Evolutionary conservation across 2,113 vertebrate species (phyloP).

Genomic region (Peromyscus polionotus): DNA sequence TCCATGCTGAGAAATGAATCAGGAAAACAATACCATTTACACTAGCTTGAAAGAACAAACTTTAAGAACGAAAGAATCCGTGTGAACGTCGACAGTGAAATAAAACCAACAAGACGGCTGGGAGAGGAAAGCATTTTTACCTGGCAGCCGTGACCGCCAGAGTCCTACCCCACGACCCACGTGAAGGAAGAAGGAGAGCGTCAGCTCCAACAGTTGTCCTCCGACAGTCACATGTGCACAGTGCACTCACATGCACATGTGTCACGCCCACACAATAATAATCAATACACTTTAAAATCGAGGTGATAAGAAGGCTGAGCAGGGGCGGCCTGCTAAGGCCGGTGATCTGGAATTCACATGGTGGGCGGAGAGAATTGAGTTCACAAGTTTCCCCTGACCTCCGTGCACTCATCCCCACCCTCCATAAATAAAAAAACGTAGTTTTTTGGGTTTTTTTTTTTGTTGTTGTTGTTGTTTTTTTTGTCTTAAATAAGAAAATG

Average conservation of each 20-base stretch:
- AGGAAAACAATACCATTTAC: neutral
- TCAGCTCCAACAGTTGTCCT: neutral
- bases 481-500: neutral
- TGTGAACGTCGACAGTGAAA: neutral
- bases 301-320: neutral
- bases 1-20: neutral
- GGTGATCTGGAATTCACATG: neutral
- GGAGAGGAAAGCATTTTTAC: neutral
- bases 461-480: too few relatives aligned
- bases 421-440: neutral
- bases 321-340: neutral
- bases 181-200: neutral
- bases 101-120: neutral
- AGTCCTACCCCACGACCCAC: neutral
- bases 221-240: neutral
- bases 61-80: neutral
- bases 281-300: neutral
- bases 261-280: neutral
- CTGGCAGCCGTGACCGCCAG: neutral
- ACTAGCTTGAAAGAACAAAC: neutral
- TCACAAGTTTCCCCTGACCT: neutral
- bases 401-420: neutral
- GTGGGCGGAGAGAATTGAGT: neutral
- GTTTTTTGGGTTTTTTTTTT: too few relatives aligned
- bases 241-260: neutral